A percentile compares a stretch with the other conserved stretches of the same genome.
These are phyloP conservation scores for Cheilosia pagana DNA, from an alignment of 2,888 invertebrate species.

Conservation along the genomic window DNA sequence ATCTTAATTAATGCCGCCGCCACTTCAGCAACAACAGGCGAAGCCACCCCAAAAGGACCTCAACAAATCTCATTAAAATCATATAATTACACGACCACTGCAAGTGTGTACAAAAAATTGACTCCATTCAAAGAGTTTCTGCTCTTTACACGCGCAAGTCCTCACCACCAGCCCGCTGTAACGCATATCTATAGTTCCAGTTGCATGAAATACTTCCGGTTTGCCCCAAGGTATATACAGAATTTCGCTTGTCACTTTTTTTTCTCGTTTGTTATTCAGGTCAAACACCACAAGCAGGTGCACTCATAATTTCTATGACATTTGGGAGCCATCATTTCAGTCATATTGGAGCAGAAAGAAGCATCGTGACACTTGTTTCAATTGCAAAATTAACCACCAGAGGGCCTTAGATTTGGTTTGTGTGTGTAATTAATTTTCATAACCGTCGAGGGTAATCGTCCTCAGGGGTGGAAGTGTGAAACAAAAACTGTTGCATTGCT, in stretches of 20 bases:
- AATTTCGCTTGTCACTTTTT: conserved; percentile 15
- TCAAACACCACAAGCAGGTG: conserved; percentile 43
- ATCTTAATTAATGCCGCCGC: background rate
- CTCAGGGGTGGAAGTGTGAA: background rate
- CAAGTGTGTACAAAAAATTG: conserved; percentile 42
- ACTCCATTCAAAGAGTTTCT: conserved; percentile 43
- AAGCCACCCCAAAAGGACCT: conserved; percentile 45
- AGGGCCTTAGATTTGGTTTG: conserved; percentile 41
- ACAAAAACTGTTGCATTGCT: conserved; percentile 2
- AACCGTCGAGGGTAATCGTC: conserved; percentile 14
- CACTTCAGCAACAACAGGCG: background rate
- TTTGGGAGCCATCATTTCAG: conserved; percentile 52
- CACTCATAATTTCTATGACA: conserved; percentile 66
- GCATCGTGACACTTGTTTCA: conserved; percentile 39
- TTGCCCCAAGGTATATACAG: conserved; percentile 43
- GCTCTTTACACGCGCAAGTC: background rate
- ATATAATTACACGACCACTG: conserved; percentile 64
- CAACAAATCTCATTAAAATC: conserved; percentile 73
- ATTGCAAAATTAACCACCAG: conserved; percentile 59
- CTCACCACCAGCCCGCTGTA: background rate
- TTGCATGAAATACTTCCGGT: conserved; percentile 63
- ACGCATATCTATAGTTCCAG: conserved; percentile 25
- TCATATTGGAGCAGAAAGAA: conserved; percentile 48
- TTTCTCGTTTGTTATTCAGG: conserved; percentile 56
- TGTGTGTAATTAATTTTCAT: conserved; percentile 57